Conservation (phyloP, 2,888 invertebrate genomes). For the Odontothrips loti region DNA sequence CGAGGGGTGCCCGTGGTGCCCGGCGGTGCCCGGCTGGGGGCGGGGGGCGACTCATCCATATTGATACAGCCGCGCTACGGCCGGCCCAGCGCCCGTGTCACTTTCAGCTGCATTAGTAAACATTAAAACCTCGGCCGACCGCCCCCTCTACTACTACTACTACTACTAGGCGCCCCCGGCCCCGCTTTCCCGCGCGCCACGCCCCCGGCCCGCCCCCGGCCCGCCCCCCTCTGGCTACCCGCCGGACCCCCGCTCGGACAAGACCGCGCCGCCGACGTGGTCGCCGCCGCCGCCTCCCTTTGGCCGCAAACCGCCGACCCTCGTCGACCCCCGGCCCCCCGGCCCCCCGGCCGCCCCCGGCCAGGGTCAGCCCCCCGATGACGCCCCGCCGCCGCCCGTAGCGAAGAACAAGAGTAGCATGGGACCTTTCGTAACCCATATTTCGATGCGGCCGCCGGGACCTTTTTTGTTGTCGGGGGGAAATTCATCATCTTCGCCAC, state of each 20-base stretch:
- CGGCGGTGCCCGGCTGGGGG: not conserved
- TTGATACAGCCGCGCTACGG: conserved; percentile 6
- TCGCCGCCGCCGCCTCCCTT: not conserved
- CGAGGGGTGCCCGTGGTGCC: not conserved
- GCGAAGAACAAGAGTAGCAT: not conserved
- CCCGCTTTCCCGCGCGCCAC: not conserved
- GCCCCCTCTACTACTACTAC: not conserved
- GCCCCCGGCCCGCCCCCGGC: not conserved
- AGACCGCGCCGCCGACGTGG: no score
- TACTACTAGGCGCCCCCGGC: not conserved
- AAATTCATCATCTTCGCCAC: conserved; percentile 18
- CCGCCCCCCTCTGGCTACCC: not conserved
- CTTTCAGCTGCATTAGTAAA: conserved; percentile 25
- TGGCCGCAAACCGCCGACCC: not conserved
- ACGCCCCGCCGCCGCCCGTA: not conserved
- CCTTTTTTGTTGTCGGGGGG: not conserved
- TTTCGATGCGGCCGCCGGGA: not conserved
- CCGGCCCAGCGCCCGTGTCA: not conserved
- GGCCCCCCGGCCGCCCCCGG: not conserved
- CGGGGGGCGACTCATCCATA: not conserved
- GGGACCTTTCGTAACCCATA: conserved; percentile 12
- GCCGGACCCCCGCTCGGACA: no score
- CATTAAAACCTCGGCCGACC: conserved; percentile 15
- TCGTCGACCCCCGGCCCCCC: not conserved
- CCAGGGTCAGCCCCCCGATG: not conserved